These are phyloP conservation scores for Phasia obesa DNA, from an alignment of 2,888 invertebrate species.

Conservation along the genomic window DNA sequence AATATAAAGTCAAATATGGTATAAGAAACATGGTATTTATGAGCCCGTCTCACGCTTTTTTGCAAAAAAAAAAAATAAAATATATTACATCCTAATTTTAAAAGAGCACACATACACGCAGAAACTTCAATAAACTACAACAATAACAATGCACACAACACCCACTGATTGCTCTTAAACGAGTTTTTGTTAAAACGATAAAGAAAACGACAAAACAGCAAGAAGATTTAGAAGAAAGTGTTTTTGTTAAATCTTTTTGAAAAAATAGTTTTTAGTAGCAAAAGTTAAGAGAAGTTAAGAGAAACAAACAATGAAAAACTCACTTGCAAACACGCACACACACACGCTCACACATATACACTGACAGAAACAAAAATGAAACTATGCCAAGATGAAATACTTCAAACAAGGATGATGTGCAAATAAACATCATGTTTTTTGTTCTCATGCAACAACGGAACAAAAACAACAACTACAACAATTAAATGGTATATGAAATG, in stretches of 20 bases:
- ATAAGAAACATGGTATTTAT: too few species aligned
- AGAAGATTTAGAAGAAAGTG: conserved; percentile 27
- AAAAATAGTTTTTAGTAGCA: conserved; percentile 49
- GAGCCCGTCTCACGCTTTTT: too few species aligned
- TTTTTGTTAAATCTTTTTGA: conserved; percentile 56
- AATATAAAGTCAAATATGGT: too few species aligned
- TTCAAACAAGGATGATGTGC: conserved; percentile 64
- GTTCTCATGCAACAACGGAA: conserved; percentile 2
- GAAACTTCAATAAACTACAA: conserved; percentile 4
- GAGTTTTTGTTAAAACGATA: neutral
- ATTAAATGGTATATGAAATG: neutral
- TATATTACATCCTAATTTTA: neutral
- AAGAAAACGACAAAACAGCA: conserved; percentile 14
- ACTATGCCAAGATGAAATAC: conserved; percentile 66
- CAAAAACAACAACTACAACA: neutral
- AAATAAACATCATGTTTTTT: conserved; percentile 50
- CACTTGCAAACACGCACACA: neutral
- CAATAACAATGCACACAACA: neutral
- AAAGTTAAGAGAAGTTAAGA: conserved; percentile 46
- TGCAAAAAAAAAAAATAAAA: too few species aligned
- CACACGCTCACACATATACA: neutral
- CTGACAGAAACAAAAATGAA: conserved; percentile 9
- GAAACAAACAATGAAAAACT: conserved; percentile 25
- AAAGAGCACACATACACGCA: neutral
- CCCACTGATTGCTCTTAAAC: conserved; percentile 33